Percentiles rank a stretch among this genome's conserved stretches.
These are phyloP conservation scores for Uloborus plumipes DNA, from an alignment of 2,888 invertebrate genomes.

Conservation along the genomic window DNA sequence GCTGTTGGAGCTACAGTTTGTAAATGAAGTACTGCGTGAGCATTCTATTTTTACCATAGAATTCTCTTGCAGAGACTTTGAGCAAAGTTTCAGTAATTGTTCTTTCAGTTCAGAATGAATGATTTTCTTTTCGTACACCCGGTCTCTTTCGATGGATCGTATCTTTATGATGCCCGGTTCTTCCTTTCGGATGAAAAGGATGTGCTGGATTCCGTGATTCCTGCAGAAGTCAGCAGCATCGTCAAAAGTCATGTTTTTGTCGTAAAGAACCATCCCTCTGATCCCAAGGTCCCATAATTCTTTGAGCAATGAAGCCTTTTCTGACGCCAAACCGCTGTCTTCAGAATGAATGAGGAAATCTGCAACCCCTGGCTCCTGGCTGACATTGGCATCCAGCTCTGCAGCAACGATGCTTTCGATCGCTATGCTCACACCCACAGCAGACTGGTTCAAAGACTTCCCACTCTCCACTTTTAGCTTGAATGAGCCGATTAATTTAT, in stretches of 20 bases:
- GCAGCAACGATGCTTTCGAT: slow-evolving; percentile 81
- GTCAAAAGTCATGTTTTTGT: slow-evolving; percentile 76
- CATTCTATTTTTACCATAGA: slow-evolving; percentile 19
- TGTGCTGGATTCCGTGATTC: slow-evolving; percentile 77
- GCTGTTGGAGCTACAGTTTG: slow-evolving; percentile 20
- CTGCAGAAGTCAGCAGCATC: slow-evolving; percentile 79
- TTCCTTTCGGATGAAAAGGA: slow-evolving; percentile 78
- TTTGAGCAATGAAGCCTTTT: slow-evolving; percentile 75
- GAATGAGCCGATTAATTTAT: slow-evolving; percentile 78
- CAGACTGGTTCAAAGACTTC: slow-evolving; percentile 74
- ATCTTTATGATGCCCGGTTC: slow-evolving; percentile 76
- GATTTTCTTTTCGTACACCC: slow-evolving; percentile 47
- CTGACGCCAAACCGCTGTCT: slow-evolving; percentile 74
- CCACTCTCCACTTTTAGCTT: slow-evolving; percentile 36
- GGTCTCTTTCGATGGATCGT: slow-evolving; percentile 39
- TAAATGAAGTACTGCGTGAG: slow-evolving; percentile 15
- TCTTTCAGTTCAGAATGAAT: slow-evolving; percentile 75
- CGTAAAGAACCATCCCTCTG: slow-evolving; percentile 76
- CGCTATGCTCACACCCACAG: slow-evolving; percentile 88
- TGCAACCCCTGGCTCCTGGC: slow-evolving; percentile 70
- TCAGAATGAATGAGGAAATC: slow-evolving; percentile 80
- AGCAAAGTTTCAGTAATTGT: slow-evolving; percentile 74
- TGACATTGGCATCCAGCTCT: slow-evolving; percentile 74
- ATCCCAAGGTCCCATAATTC: slow-evolving; percentile 83
- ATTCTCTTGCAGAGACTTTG: slow-evolving; percentile 17